Evolutionary conservation across 2,888 invertebrate species (phyloP).

Genomic region (Synergus laeviventris): DNA sequence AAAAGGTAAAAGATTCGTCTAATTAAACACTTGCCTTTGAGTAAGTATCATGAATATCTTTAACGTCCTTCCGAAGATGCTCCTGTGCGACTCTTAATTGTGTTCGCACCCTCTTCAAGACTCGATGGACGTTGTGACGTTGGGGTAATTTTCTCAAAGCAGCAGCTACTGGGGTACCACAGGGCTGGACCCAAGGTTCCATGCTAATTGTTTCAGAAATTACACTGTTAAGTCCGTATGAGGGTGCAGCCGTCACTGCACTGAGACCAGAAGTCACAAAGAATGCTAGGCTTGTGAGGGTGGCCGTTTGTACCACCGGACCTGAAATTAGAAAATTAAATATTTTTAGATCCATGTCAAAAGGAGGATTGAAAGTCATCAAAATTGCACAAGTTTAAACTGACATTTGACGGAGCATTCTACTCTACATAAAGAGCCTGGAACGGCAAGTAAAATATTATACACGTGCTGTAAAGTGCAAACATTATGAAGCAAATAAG

Average conservation of each 20-base stretch:
- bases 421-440: background rate
- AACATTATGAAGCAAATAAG: conserved; percentile 28
- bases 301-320: conserved; percentile 72
- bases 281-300: conserved; percentile 71
- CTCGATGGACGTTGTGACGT: conserved; percentile 68
- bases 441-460: background rate
- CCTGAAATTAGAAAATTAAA: conserved; percentile 62
- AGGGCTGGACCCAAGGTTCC: conserved; percentile 73
- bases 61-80: conserved; percentile 70
- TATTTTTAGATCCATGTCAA: background rate
- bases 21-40: conserved; percentile 73
- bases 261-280: conserved; percentile 68
- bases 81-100: conserved; percentile 73
- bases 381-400: too few species aligned
- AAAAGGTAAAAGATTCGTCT: too few species aligned
- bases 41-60: conserved; percentile 70
- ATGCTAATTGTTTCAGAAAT: conserved; percentile 57
- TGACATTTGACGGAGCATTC: too few species aligned
- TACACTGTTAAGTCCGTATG: conserved; percentile 61
- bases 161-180: conserved; percentile 68
- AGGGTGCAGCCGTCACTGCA: conserved; percentile 64
- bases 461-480: conserved; percentile 32
- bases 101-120: conserved; percentile 70
- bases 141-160: conserved; percentile 64
- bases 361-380: background rate